Evolutionary conservation across 2,113 vertebrate species (phyloP).

Genomic region (Ochotona princeps): DNA sequence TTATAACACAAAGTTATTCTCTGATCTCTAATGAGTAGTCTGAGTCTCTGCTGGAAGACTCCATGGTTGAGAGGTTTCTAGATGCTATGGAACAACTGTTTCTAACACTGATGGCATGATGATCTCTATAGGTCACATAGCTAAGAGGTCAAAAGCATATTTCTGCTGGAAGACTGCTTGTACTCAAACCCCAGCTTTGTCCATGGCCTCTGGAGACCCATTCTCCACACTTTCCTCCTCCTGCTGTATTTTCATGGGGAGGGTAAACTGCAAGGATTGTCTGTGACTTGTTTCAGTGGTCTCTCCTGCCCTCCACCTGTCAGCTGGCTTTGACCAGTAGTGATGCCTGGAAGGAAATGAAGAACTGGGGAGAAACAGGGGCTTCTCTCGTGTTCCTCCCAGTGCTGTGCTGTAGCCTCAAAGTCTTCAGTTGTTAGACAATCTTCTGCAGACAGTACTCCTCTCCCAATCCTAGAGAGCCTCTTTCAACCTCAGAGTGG

Average conservation of each 20-base stretch:
- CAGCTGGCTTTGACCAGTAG: background rate
- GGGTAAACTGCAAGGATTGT: background rate
- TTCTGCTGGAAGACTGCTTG: background rate
- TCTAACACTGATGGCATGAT: background rate
- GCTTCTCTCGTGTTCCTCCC: background rate
- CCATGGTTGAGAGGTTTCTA: background rate
- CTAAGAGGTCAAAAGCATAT: background rate
- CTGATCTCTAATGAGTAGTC: background rate
- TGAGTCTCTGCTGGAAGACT: background rate
- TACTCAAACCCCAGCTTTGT: background rate
- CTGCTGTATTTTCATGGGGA: background rate
- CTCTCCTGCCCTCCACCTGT: background rate
- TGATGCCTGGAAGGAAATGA: background rate
- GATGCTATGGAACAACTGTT: background rate
- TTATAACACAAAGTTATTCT: background rate
- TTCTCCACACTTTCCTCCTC: no score
- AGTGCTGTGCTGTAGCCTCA: background rate
- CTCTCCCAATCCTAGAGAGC: background rate
- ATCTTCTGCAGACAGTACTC: background rate
- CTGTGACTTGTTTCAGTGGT: rapidly evolving
- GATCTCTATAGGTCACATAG: background rate
- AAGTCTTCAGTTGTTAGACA: background rate
- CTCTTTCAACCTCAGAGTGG: background rate
- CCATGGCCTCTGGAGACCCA: background rate
- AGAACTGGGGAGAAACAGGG: background rate